Base-by-base conservation (phyloP, 1,140 invertebrate genomes). In the Brachionus rubens region DNA sequence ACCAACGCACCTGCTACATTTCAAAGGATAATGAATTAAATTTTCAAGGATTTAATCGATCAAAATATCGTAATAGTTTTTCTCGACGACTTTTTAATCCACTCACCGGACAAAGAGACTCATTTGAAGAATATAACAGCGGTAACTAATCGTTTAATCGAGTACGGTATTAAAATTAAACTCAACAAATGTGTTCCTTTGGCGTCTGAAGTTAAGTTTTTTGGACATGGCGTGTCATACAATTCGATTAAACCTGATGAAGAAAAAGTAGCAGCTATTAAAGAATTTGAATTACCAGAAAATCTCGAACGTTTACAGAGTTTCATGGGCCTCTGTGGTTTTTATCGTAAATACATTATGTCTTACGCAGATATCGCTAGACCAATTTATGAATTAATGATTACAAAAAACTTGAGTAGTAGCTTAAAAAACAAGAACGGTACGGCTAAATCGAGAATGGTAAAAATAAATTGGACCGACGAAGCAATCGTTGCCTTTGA, bases 121-220 rank as follows among this genome's bases (percentile, higher is more conserved):
- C 59, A 67, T 46, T 41, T 67, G 36, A 19, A 67, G 12, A 40
- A 67, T 67, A 21, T 67, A 36, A 67, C 4, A 9, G 36, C 30
- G 26, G 26, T 67, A 40, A 46, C 36, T 41, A 24, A 21, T 19
- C 30, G 59, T 12, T 28, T 67, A 1, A 21, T 3, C 3, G 16
- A 28, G 9, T 81, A 83, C 6, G 80, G 81, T n/a, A 77, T 87
- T 1, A 85, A 82, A 9, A 79, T 87, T 4, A 86, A 84, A 16
- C 77, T 83, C 1, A 56, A 80, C 62, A 86, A 86, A 81, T 83
- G 80, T 40, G 68, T 82, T 33, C 86, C 86, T 78, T 81, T 79
- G 30, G 77, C 80, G 48, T 54, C 47, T 10, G 77, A 82, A 75
- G 48, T 86, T 4, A 76, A 79, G 24, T 86, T 84, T 77, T 78